A percentile compares a stretch with the other conserved stretches of the same genome.
Evolutionary conservation across 2,888 invertebrate species (phyloP).

Genomic region (Strigamia transsilvanica): DNA sequence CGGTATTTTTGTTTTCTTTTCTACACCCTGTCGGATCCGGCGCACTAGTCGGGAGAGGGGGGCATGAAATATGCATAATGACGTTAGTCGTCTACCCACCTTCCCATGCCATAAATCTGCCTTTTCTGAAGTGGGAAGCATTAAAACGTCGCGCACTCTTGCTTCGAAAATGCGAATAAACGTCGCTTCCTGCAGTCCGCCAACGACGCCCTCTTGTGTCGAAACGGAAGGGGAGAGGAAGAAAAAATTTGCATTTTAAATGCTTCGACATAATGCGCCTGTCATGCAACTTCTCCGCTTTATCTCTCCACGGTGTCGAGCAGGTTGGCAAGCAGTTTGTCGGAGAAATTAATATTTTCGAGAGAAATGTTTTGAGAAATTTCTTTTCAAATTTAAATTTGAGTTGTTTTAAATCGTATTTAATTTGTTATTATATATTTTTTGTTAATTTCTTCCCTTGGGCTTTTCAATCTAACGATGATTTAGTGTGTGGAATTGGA

Average conservation of each 20-base stretch:
- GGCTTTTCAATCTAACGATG: slow-evolving; percentile 49
- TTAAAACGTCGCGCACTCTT: slow-evolving; percentile 50
- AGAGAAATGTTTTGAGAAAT: neutral
- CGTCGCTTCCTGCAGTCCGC: slow-evolving; percentile 27
- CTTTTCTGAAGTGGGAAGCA: slow-evolving; percentile 44
- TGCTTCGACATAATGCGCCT: neutral
- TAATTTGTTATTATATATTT: slow-evolving; percentile 6
- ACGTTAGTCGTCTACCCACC: slow-evolving; percentile 38
- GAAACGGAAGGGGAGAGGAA: neutral
- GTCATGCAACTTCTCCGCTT: neutral
- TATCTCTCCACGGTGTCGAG: neutral
- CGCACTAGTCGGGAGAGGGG: neutral
- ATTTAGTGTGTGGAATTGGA: slow-evolving; percentile 28
- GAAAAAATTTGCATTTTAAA: slow-evolving; percentile 50
- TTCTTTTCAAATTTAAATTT: too few species aligned
- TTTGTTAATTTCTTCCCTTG: neutral
- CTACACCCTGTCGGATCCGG: slow-evolving; percentile 3
- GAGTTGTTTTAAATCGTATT: slow-evolving; percentile 27
- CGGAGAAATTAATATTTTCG: neutral
- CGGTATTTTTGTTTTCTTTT: neutral
- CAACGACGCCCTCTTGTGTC: slow-evolving; percentile 17
- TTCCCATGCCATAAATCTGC: slow-evolving; percentile 48
- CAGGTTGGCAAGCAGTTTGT: neutral
- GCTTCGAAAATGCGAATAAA: slow-evolving; percentile 44
- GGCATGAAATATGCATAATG: slow-evolving; percentile 49